A percentile compares a stretch with the other conserved stretches of the same genome.
These are phyloP conservation scores for Liasis olivaceus DNA, from an alignment of 2,797 vertebrate species.

Conservation along the genomic window DNA sequence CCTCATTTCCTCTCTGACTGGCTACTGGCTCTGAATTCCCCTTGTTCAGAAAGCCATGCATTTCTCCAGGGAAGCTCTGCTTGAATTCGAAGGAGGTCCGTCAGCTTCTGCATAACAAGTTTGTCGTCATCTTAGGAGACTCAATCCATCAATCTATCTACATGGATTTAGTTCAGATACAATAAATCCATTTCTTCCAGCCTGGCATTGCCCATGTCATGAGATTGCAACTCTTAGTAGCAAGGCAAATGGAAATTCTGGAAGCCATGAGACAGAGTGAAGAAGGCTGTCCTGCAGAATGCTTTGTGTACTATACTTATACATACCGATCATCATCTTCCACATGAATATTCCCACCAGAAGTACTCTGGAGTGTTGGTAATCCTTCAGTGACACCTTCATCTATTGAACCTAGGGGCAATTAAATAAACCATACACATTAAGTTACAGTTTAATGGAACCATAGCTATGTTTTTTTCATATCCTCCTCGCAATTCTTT, in stretches of 20 bases:
- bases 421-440: slow-evolving; percentile 46
- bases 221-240: background rate
- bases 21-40: background rate
- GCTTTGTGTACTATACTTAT: slow-evolving; percentile 20
- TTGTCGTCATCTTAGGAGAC: slow-evolving; percentile 84
- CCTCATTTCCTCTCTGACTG: background rate
- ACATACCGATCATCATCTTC: slow-evolving; percentile 89
- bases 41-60: background rate
- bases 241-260: background rate
- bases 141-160: slow-evolving; percentile 63
- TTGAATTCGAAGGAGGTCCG: slow-evolving; percentile 71
- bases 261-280: background rate
- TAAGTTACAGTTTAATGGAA: slow-evolving; percentile 34
- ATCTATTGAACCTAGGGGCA: slow-evolving; percentile 86
- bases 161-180: background rate
- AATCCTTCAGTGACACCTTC: slow-evolving; percentile 90
- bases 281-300: slow-evolving; percentile 23
- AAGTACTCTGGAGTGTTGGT: slow-evolving; percentile 86
- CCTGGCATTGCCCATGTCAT: background rate
- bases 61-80: slow-evolving; percentile 51
- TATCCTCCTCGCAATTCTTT: background rate
- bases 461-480: background rate
- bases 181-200: background rate
- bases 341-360: slow-evolving; percentile 82
- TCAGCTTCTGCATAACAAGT: slow-evolving; percentile 86